Percentiles rank a stretch among this genome's conserved stretches.
Evolutionary conservation across 2,113 vertebrate species (phyloP).

Genomic region (Larimichthys crocea): DNA sequence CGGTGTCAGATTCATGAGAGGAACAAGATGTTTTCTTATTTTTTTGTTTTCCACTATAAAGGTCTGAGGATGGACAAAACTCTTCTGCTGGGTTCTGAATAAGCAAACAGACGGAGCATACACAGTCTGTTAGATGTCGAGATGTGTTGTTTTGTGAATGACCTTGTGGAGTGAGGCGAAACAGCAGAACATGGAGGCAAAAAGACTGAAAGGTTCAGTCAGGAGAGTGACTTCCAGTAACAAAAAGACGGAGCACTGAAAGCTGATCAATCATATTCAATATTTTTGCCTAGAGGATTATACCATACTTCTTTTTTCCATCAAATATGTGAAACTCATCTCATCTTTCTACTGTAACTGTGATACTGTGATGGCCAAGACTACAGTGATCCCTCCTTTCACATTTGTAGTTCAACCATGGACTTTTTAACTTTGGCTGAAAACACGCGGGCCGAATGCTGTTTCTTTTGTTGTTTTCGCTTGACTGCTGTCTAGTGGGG

Average conservation of each 20-base stretch:
- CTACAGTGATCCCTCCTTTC: constrained; percentile 51
- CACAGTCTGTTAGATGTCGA: constrained; percentile 30
- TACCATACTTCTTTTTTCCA: constrained; percentile 45
- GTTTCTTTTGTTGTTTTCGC: constrained; percentile 46
- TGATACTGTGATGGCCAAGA: constrained; percentile 73
- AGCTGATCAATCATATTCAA: constrained; percentile 51
- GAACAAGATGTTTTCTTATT: constrained; percentile 44
- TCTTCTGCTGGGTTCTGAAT: constrained; percentile 39
- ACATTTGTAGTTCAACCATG: constrained; percentile 44
- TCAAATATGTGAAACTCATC: constrained; percentile 58
- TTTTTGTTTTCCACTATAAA: constrained; percentile 29
- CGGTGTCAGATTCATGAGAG: constrained; percentile 49
- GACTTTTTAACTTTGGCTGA: constrained; percentile 38
- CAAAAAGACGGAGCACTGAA: constrained; percentile 35
- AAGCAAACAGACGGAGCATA: constrained; percentile 46
- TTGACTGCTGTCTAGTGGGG: constrained; percentile 44
- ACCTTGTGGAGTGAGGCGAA: too few relatives aligned
- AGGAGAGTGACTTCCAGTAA: neutral
- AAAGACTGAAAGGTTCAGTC: constrained; percentile 36
- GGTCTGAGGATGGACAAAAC: constrained; percentile 34
- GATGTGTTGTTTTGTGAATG: constrained; percentile 43
- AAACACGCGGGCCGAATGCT: constrained; percentile 39
- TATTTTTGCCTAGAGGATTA: constrained; percentile 53
- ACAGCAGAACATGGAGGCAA: constrained; percentile 12
- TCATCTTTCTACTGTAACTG: constrained; percentile 66